Evolutionary conservation across 1,140 invertebrate species (phyloP).

Genomic region (Drosophila ironensis): DNA sequence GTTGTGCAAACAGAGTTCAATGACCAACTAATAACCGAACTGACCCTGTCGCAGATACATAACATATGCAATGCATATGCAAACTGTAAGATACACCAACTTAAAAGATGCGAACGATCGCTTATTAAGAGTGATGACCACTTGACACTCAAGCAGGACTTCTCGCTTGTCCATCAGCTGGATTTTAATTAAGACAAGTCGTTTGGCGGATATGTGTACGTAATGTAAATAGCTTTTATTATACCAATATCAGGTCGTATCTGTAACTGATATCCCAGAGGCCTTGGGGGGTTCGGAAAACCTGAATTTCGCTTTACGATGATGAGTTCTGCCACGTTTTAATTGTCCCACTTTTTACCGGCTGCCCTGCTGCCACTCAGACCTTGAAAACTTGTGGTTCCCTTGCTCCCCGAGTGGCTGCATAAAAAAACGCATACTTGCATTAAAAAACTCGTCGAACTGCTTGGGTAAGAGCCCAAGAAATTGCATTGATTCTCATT

Average conservation of each 20-base stretch:
- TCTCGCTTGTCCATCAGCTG: neutral
- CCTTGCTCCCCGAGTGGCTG: constrained; percentile 8
- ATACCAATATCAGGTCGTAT: neutral
- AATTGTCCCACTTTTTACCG: constrained; percentile 53
- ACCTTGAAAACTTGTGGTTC: constrained; percentile 28
- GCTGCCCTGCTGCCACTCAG: neutral
- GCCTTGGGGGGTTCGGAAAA: constrained; percentile 15
- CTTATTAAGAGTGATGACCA: constrained; percentile 61
- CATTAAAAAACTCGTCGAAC: constrained; percentile 9
- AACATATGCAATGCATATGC: neutral
- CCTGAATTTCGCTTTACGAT: constrained; percentile 34
- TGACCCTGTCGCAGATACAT: neutral
- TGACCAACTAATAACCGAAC: constrained; percentile 38
- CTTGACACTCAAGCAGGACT: constrained; percentile 37
- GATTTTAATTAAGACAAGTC: constrained; percentile 39
- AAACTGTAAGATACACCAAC: neutral
- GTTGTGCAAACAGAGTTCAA: constrained; percentile 27
- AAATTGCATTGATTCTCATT: constrained; percentile 19
- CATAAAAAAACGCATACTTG: constrained; percentile 7
- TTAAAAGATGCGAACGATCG: neutral
- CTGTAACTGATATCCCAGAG: constrained; percentile 43
- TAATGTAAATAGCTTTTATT: no score
- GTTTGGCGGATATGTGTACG: neutral
- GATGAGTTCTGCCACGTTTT: constrained; percentile 42
- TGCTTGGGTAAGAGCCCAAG: neutral